Conservation (phyloP, 2,797 vertebrate genomes). For the Parauchenoglanis punctatus region DNA sequence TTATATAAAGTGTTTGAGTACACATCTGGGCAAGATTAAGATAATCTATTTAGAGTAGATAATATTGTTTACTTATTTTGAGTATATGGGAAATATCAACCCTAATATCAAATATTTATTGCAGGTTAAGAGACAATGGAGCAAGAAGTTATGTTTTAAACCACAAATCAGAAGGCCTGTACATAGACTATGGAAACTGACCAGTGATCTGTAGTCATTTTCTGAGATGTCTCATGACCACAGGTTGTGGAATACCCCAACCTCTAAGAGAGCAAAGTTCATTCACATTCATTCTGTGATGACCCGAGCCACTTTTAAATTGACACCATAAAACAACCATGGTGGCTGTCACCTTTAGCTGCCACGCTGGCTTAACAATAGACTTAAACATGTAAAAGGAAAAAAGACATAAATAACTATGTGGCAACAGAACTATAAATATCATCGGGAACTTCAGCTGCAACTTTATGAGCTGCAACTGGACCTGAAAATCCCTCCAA, state of each 20-base stretch:
- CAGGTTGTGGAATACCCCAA: constrained; percentile 15
- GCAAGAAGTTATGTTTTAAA: not conserved
- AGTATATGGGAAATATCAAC: not conserved
- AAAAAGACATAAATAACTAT: constrained; percentile 15
- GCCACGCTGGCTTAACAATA: constrained; percentile 23
- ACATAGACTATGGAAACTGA: not conserved
- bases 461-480: constrained; percentile 24
- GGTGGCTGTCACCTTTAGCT: constrained; percentile 29
- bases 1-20: not conserved
- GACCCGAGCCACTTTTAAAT: constrained; percentile 37
- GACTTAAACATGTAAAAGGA: constrained; percentile 19
- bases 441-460: constrained; percentile 23
- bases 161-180: no score
- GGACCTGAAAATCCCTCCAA: constrained; percentile 10
- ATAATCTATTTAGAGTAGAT: not conserved
- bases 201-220: not conserved
- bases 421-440: constrained; percentile 32
- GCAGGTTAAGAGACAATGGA: not conserved
- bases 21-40: not conserved
- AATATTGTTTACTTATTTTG: not conserved
- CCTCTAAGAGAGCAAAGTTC: constrained; percentile 14
- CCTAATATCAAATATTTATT: not conserved
- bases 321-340: constrained; percentile 46
- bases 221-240: constrained; percentile 12
- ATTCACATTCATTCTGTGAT: constrained; percentile 20